Conservation (phyloP, 2,888 invertebrate species). For the Scotopteryx bipunctaria region DNA sequence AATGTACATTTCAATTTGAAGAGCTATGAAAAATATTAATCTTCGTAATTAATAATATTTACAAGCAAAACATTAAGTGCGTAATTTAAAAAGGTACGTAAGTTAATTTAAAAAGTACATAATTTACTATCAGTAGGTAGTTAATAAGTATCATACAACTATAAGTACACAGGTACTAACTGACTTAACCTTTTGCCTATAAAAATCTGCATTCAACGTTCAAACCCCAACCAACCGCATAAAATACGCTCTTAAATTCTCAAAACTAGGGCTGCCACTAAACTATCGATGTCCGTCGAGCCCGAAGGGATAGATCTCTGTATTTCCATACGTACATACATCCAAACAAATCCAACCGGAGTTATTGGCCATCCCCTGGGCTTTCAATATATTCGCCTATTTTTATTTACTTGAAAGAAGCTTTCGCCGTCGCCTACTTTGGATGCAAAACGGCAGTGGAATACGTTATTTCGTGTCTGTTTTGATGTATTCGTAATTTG, state of each 20-base stretch:
- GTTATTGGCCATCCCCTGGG: constrained; percentile 77
- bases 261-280: constrained; percentile 44
- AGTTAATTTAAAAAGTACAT: too few relatives aligned
- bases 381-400: constrained; percentile 74
- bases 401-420: constrained; percentile 71
- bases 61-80: too few relatives aligned
- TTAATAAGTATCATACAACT: too few relatives aligned
- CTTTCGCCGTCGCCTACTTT: constrained; percentile 53
- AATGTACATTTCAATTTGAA: too few relatives aligned
- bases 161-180: too few relatives aligned
- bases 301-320: constrained; percentile 45
- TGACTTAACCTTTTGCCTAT: background rate
- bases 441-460: constrained; percentile 60
- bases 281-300: constrained; percentile 53
- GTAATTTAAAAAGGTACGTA: too few relatives aligned
- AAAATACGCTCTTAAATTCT: constrained; percentile 22
- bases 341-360: constrained; percentile 68
- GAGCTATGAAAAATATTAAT: too few relatives aligned
- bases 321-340: constrained; percentile 73
- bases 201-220: constrained; percentile 19
- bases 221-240: constrained; percentile 18
- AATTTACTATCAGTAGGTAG: too few relatives aligned
- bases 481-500: constrained; percentile 36
- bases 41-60: too few relatives aligned
- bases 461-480: constrained; percentile 61